These are phyloP conservation scores for Hypomecis atomaria DNA, from an alignment of 2,888 invertebrate genomes.

Conservation along the genomic window DNA sequence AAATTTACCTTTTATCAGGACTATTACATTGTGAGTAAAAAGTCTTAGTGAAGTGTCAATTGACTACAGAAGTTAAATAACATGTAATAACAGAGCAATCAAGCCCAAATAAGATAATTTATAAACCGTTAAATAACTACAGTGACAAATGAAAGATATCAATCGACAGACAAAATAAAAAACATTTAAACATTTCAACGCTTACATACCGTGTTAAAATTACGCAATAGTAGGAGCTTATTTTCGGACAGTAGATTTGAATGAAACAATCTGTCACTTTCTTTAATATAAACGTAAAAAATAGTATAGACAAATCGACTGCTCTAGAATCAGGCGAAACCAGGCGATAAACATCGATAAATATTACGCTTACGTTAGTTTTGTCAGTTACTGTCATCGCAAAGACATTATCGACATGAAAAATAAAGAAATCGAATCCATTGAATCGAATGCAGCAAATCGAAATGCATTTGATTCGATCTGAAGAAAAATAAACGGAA, in stretches of 20 bases:
- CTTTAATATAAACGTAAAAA: not conserved
- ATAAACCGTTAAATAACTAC: slow-evolving; percentile 34
- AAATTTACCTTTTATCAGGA: not conserved
- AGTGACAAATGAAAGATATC: slow-evolving; percentile 39
- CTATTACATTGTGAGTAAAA: not conserved
- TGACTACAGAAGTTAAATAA: slow-evolving; percentile 4
- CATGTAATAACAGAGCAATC: not conserved
- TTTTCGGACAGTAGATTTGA: slow-evolving; percentile 1
- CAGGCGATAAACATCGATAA: slow-evolving; percentile 44
- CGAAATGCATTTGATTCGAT: slow-evolving; percentile 35
- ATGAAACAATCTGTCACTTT: not conserved
- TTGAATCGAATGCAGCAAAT: slow-evolving; percentile 39
- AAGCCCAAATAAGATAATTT: slow-evolving; percentile 14
- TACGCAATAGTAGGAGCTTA: slow-evolving; percentile 41
- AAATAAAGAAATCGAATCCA: slow-evolving; percentile 40
- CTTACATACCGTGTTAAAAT: slow-evolving; percentile 19
- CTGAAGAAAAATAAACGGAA: slow-evolving; percentile 33
- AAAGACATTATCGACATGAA: slow-evolving; percentile 28
- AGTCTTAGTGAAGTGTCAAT: not conserved
- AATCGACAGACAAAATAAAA: slow-evolving; percentile 32
- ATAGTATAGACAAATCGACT: not conserved
- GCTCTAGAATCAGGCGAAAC: slow-evolving; percentile 10
- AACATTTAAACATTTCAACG: slow-evolving; percentile 15
- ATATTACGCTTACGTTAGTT: slow-evolving; percentile 46
- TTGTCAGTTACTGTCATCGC: slow-evolving; percentile 43